Evolutionary conservation across 2,113 vertebrate species (phyloP), one percentile per base, ranked within the genome.

Genomic region (Proterorhinus semilunaris): DNA sequence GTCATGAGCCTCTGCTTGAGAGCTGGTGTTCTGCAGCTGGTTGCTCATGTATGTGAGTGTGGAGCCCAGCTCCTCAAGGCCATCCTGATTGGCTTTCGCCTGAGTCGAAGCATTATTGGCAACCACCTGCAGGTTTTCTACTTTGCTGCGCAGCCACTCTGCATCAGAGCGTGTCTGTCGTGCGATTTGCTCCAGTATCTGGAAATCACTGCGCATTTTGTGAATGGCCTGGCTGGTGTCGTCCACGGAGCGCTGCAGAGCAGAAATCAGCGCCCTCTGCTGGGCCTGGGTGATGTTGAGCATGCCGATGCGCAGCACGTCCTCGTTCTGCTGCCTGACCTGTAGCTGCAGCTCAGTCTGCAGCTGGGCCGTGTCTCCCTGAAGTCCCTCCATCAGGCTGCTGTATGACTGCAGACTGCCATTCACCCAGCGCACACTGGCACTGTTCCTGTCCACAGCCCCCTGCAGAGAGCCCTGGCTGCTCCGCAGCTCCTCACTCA

Each of bases 261-360:
- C 86, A 10, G 72, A 87, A 66, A 96, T 93, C 48, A 95, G 90
- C 69, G 91, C 91, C 74, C 94, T 94, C 86, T 99, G 96, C 79
- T 95, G 95, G 48, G 91, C 91, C 83, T 99, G 96, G 12, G 96
- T 98, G 71, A 95, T 77, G 87, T 99, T 98, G 63, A 99, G 91
- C 74, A 93, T 93, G 90, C 95, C 93, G 73, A 97, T 90, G 84
- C 91, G 94, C 85, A 97, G 90, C 52, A 95, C 86, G 8, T 92
- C 89, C 62, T 93, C 88, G 2, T 91, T 96, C 52, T 96, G 94
- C 63, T 94, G 91, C 66, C 94, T 94, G 68, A 93, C 93, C 81
- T 98, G 95, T 67, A 85, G 92, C 83, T 96, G 95, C 65, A 99
- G 83, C 16, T 92, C 93, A 64, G 89, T 90, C 89, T 97, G 96